A percentile compares a stretch with the other conserved stretches of the same genome.
These are phyloP conservation scores for Drosophila meridiana DNA, from an alignment of 2,888 invertebrate genomes.

Conservation along the genomic window DNA sequence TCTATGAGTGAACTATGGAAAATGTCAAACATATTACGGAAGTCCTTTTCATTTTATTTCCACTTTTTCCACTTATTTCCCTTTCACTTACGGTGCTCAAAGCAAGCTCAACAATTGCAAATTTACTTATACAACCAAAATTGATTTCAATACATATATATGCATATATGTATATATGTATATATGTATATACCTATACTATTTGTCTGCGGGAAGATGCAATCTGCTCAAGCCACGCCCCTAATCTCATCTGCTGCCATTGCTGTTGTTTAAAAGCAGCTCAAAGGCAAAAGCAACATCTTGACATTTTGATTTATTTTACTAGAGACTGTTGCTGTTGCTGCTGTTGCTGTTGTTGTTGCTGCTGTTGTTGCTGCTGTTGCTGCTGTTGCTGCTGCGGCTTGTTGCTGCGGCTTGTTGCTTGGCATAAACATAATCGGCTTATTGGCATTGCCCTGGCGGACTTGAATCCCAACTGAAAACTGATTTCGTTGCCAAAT, in stretches of 20 bases:
- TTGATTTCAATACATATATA: neutral
- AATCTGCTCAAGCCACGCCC: constrained; percentile 7
- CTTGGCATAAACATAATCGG: constrained; percentile 59
- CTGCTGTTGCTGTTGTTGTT: constrained; percentile 14
- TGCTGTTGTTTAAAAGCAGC: constrained; percentile 38
- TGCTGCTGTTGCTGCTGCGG: constrained; percentile 10
- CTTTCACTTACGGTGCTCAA: neutral
- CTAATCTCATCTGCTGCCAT: constrained; percentile 1
- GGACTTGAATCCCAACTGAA: constrained; percentile 27
- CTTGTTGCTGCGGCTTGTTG: constrained; percentile 44
- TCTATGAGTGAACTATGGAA: neutral
- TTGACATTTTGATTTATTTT: constrained; percentile 75
- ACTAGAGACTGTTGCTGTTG: constrained; percentile 28
- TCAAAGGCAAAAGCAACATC: constrained; percentile 55
- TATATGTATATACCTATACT: neutral
- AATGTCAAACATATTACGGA: neutral
- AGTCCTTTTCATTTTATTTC: neutral
- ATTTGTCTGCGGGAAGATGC: neutral
- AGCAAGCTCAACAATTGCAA: constrained; percentile 3
- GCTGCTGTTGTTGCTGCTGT: constrained; percentile 25
- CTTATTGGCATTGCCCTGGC: constrained; percentile 53
- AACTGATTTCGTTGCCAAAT: constrained; percentile 56
- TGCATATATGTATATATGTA: neutral
- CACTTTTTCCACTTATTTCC: neutral
- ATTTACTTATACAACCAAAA: constrained; percentile 3